phyloP scores from a whole-genome alignment of 2,888 invertebrate genomes.

The Eilema sororculum region DNA sequence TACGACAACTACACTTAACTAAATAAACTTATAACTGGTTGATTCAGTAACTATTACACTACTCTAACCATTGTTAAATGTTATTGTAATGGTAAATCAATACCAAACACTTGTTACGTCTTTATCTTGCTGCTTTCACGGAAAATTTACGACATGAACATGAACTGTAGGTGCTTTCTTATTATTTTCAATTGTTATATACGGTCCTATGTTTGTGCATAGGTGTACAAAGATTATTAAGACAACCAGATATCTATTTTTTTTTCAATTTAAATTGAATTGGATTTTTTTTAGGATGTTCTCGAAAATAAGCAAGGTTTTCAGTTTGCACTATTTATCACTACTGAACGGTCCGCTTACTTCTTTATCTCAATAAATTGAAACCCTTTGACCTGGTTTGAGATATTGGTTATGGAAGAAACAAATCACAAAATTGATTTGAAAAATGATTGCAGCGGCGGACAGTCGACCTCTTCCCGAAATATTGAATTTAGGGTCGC shows the following conservation, averaged over 20 bases:
- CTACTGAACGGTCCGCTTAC: constrained; percentile 32
- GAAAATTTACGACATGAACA: constrained; percentile 1
- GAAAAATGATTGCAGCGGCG: constrained; percentile 61
- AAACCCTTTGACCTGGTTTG: constrained; percentile 66
- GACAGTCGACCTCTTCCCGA: constrained; percentile 52
- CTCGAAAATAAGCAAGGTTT: constrained; percentile 16
- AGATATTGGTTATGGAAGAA: constrained; percentile 61
- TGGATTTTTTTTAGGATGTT: neutral
- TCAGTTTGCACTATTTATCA: too few species aligned
- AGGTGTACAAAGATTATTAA: neutral
- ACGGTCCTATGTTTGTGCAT: neutral
- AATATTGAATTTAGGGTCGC: constrained; percentile 57
- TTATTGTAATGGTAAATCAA: neutral
- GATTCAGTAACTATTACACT: neutral
- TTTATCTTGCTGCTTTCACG: constrained; percentile 1
- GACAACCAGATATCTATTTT: too few species aligned
- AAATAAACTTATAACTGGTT: neutral
- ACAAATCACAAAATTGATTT: constrained; percentile 63
- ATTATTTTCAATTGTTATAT: neutral
- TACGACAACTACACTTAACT: neutral
- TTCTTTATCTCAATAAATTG: constrained; percentile 57
- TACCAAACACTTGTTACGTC: neutral
- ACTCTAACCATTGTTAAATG: neutral
- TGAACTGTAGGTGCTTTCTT: constrained; percentile 11
- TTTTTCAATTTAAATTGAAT: too few species aligned